Conservation (phyloP, 2,888 invertebrate species). For the Tillus elongatus region DNA sequence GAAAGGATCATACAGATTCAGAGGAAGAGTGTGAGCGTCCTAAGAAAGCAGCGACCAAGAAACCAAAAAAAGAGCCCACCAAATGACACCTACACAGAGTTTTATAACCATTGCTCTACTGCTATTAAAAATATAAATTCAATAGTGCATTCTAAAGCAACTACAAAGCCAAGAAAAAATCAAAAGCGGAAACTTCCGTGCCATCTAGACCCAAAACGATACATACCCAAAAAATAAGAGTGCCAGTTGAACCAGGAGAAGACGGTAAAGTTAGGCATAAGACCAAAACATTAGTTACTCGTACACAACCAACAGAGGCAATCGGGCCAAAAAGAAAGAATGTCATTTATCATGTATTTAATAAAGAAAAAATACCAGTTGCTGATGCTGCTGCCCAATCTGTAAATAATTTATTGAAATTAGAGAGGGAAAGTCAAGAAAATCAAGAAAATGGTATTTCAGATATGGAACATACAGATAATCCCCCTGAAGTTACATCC, state of each 20-base stretch:
- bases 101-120: conserved; percentile 44
- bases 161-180: conserved; percentile 34
- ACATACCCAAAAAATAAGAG: conserved; percentile 59
- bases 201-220: conserved; percentile 65
- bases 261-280: conserved; percentile 48
- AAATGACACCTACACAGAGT: conserved; percentile 39
- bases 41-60: conserved; percentile 29
- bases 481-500: conserved; percentile 31
- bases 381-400: conserved; percentile 39
- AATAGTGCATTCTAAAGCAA: conserved; percentile 40
- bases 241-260: conserved; percentile 45
- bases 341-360: conserved; percentile 51
- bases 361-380: conserved; percentile 44
- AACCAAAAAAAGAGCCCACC: conserved; percentile 36
- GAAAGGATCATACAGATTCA: conserved; percentile 29
- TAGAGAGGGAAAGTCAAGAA: conserved; percentile 20
- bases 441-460: conserved; percentile 22
- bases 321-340: conserved; percentile 55
- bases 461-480: conserved; percentile 27
- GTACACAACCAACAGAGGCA: conserved; percentile 46
- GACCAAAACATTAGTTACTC: conserved; percentile 49
- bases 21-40: conserved; percentile 29
- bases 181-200: conserved; percentile 32
- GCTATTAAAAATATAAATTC: conserved; percentile 44
- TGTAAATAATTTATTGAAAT: conserved; percentile 29